A percentile compares a stretch with the other conserved stretches of the same genome.
Evolutionary conservation across 2,113 vertebrate species (phyloP).

Genomic region (Megaceryle torquata): DNA sequence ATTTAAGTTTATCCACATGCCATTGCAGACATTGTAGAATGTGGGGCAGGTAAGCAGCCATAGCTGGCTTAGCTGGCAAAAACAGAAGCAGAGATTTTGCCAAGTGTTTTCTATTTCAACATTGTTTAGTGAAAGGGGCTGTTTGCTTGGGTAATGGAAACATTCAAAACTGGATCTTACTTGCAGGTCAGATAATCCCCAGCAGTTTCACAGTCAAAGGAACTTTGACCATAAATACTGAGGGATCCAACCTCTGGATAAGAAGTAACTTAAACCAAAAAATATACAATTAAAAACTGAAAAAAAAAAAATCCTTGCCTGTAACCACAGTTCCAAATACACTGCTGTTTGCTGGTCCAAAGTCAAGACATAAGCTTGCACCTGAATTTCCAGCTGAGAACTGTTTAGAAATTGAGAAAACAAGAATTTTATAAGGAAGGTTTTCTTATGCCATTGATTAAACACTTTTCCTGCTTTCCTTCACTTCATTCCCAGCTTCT

Average conservation of each 20-base stretch:
- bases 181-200: not conserved
- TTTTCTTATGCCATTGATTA: not conserved
- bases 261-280: not conserved
- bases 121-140: not conserved
- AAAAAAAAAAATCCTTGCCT: not conserved
- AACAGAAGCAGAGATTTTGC: not conserved
- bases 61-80: not conserved
- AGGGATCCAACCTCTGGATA: not conserved
- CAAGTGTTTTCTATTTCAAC: not conserved
- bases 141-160: not conserved
- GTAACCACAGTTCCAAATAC: not conserved
- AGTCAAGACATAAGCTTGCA: not conserved
- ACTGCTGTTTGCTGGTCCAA: not conserved
- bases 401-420: not conserved
- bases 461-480: not conserved
- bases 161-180: not conserved
- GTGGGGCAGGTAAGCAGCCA: not conserved
- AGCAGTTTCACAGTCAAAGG: not conserved
- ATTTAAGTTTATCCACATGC: not conserved
- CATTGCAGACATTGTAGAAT: not conserved
- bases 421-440: not conserved
- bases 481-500: constrained; percentile 11
- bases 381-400: not conserved
- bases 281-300: not conserved
- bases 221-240: not conserved